Evolutionary conservation across 2,888 invertebrate species (phyloP), one percentile per base, ranked within the genome.

Genomic region (Drosophila austrosaltans): DNA sequence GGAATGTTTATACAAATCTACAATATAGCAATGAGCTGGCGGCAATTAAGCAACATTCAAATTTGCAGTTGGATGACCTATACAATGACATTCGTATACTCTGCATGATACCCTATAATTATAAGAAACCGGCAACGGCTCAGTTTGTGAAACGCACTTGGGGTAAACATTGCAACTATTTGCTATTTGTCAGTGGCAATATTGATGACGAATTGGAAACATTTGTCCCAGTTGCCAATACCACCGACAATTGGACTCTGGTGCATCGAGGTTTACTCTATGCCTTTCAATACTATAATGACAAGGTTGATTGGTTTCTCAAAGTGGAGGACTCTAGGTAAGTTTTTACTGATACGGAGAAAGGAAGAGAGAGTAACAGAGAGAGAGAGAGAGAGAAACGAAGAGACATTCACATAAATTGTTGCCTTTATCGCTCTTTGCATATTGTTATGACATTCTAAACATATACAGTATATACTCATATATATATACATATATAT

Each of bases 301-400:
- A 97, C 79, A 94, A 97, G 63, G 96, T 96, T 3, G 98, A 98
- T 92, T 99, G 98, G 98, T 98, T 99, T 92, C 93, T 98, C 90
- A 99, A 98, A 92, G 98, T 98, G 30, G 98, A 98, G 89, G 98
- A 98, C 92, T 98, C 98, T 91, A 98, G 98, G 98, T 98, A 69
- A 63, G 77, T 48, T 48, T 1, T 1, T 0, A 22, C 44, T 25
- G 12, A 48, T 10, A 48, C 22, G 16, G 5, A 25, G 22, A 48
- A 25, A 39, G 7, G 16, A 22, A 44, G 20, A 20, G 6, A n/a
- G 44, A 58, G n/a, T n/a, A 7, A n/a, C 54, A 78, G 4, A 20
- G 16, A 39, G 20, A 25, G 12, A 12, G 22, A 39, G 6, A 32
- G 2, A 32, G 56, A 20, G 57, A 67, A 69, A 69, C 58, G 56